Conservation (phyloP, 2,888 invertebrate genomes). For the Polia nebulosa region DNA sequence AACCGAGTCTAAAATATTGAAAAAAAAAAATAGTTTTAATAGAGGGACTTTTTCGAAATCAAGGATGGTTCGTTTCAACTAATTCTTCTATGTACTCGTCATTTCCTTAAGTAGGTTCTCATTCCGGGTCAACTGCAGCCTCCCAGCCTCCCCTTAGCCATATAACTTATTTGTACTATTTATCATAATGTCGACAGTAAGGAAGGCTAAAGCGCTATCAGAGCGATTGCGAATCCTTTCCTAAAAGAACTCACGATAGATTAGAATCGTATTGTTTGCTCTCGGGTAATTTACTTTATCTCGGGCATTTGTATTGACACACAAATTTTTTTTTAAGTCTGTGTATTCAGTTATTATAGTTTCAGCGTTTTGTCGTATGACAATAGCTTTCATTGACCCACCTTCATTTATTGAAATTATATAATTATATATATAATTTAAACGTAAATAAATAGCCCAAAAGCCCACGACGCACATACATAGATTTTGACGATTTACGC, state of each 20-base stretch:
- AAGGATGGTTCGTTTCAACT: not conserved
- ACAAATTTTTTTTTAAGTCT: conserved; percentile 14
- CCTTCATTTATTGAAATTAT: no score
- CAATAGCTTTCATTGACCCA: not conserved
- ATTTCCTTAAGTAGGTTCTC: not conserved
- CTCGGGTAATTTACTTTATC: conserved; percentile 38
- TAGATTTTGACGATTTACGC: no score
- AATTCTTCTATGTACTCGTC: no score
- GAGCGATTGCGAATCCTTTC: conserved; percentile 41
- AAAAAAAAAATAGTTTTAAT: no score
- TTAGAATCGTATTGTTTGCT: conserved; percentile 49
- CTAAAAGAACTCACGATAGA: conserved; percentile 59
- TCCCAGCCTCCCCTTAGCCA: not conserved
- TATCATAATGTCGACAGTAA: conserved; percentile 66
- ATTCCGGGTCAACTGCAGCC: conserved; percentile 23
- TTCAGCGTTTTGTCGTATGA: no score
- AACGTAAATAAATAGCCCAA: no score
- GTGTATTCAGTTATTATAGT: not conserved
- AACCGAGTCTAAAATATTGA: no score
- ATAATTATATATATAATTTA: no score
- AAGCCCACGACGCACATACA: no score
- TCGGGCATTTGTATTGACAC: conserved; percentile 18
- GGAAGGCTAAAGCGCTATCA: conserved; percentile 60
- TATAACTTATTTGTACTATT: conserved; percentile 62
- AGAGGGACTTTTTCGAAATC: not conserved